phyloP scores from a whole-genome alignment of 2,888 invertebrate species.

The Nomada goodeniana region DNA sequence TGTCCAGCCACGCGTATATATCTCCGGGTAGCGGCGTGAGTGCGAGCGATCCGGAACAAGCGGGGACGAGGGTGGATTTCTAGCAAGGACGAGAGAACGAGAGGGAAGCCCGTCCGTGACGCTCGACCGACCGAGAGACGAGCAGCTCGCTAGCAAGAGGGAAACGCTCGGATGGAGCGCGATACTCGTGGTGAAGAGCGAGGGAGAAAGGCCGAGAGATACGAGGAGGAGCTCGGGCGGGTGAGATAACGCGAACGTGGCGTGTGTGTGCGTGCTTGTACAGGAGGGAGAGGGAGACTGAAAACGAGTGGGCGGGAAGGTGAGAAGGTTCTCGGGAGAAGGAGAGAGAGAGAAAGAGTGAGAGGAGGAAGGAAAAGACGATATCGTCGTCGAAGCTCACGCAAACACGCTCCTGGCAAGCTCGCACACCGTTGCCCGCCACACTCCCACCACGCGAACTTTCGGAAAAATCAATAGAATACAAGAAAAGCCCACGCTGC shows the following conservation, averaged over 20 bases:
- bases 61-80: slow-evolving; percentile 65
- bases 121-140: slow-evolving; percentile 21
- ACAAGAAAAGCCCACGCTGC: slow-evolving; percentile 84
- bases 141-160: slow-evolving; percentile 36
- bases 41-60: slow-evolving; percentile 46
- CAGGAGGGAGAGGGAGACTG: slow-evolving; percentile 44
- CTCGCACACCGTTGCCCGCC: slow-evolving; percentile 74
- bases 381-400: slow-evolving; percentile 62
- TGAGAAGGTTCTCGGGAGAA: slow-evolving; percentile 30
- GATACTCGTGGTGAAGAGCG: slow-evolving; percentile 24
- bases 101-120: not conserved
- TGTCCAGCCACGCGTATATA: slow-evolving; percentile 27
- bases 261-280: not conserved
- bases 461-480: slow-evolving; percentile 89
- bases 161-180: slow-evolving; percentile 50
- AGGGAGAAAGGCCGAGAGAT: slow-evolving; percentile 9
- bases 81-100: slow-evolving; percentile 38
- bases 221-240: slow-evolving; percentile 34
- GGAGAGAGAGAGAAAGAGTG: slow-evolving; percentile 49
- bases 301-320: slow-evolving; percentile 36
- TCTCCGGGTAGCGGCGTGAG: slow-evolving; percentile 50
- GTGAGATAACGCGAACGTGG: slow-evolving; percentile 28
- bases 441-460: slow-evolving; percentile 84
- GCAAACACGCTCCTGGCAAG: slow-evolving; percentile 66
- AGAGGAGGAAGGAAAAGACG: slow-evolving; percentile 54